These are phyloP conservation scores for Acrossocheilus fasciatus DNA, from an alignment of 2,797 vertebrate genomes.

Conservation along the genomic window DNA sequence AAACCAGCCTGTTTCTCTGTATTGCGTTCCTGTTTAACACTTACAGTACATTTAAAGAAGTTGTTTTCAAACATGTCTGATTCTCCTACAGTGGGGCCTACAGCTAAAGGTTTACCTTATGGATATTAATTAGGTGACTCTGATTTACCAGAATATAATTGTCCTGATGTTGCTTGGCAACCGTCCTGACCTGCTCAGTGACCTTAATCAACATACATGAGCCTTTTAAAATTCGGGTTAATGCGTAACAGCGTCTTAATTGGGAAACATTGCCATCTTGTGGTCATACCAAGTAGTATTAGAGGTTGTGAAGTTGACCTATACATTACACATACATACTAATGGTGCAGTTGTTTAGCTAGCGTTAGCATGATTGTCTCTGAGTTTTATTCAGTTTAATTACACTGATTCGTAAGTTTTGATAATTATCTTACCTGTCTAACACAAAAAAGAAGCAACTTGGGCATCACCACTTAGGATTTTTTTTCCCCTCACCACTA, in stretches of 20 bases:
- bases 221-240: too few species aligned
- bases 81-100: background rate
- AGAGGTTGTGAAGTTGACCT: background rate
- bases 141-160: background rate
- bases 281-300: background rate
- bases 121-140: background rate
- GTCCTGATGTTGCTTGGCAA: conserved; percentile 8
- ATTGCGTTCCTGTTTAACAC: background rate
- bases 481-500: background rate
- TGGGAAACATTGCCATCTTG: background rate
- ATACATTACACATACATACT: background rate
- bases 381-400: background rate
- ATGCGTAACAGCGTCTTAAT: background rate
- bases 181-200: background rate
- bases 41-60: background rate
- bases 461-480: background rate
- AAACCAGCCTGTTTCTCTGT: conserved; percentile 24
- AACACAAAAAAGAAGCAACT: background rate
- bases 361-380: background rate
- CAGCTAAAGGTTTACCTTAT: background rate
- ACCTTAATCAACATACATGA: background rate
- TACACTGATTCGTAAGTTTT: background rate
- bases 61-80: background rate
- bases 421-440: too few species aligned
- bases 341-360: too few species aligned